Evolutionary conservation across 2,113 vertebrate genomes (phyloP).

Genomic region (Cinclus mexicanus): DNA sequence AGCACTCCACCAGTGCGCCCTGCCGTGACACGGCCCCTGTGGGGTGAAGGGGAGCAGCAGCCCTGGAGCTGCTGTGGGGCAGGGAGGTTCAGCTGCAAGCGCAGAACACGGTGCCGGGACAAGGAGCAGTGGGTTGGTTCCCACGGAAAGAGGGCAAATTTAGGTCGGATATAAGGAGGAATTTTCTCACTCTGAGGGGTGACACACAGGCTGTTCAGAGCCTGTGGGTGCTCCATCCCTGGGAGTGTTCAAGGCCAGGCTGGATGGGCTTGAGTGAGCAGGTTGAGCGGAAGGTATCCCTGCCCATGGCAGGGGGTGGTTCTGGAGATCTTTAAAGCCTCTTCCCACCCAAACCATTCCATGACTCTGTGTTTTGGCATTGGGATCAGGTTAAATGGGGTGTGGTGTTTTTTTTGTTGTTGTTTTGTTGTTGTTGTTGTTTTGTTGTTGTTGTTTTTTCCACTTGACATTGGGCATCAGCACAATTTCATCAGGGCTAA

Average conservation of each 20-base stretch:
- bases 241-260: neutral
- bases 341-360: neutral
- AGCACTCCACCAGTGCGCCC: no score
- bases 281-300: neutral
- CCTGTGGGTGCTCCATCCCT: neutral
- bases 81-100: neutral
- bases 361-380: neutral
- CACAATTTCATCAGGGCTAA: neutral
- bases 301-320: neutral
- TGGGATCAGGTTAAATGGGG: accelerated
- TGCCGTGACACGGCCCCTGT: no score
- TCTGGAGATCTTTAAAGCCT: neutral
- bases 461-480: neutral
- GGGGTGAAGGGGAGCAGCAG: neutral
- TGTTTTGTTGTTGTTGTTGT: no score
- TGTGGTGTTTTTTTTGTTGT: no score
- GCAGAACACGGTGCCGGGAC: accelerated
- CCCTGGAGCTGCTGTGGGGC: no score
- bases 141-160: no score
- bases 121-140: neutral
- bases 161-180: neutral
- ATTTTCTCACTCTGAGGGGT: neutral
- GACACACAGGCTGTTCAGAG: neutral
- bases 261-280: neutral
- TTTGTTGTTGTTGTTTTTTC: no score